phyloP scores from a whole-genome alignment of 2,797 vertebrate genomes.

The Danio jaintianensis region DNA sequence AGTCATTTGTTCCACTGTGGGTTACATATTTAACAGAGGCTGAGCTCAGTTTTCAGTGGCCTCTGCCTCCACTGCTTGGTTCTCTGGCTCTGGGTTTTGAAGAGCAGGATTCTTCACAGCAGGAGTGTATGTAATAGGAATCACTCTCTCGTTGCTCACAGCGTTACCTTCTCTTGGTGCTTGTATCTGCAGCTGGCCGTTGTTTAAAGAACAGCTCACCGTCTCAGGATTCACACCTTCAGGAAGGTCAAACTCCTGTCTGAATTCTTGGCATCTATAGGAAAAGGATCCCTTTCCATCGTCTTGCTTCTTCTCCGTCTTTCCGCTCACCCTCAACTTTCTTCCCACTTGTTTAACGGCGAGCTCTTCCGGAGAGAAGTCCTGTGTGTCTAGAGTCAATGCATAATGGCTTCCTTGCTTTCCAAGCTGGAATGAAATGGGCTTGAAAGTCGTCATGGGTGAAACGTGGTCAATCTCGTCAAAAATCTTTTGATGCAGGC shows the following conservation, averaged over 20 bases:
- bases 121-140: conserved; percentile 74
- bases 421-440: conserved; percentile 73
- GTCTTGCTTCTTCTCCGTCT: conserved; percentile 75
- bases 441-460: conserved; percentile 62
- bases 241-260: conserved; percentile 83
- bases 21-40: not conserved
- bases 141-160: conserved; percentile 73
- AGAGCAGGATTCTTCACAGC: conserved; percentile 52
- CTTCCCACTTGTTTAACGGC: conserved; percentile 73
- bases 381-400: conserved; percentile 78
- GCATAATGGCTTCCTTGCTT: conserved; percentile 67
- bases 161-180: conserved; percentile 63
- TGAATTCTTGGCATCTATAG: conserved; percentile 83
- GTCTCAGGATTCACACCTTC: conserved; percentile 75
- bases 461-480: conserved; percentile 75
- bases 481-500: conserved; percentile 79
- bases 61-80: conserved; percentile 18
- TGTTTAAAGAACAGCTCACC: conserved; percentile 81
- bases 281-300: conserved; percentile 81
- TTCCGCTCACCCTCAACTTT: conserved; percentile 75
- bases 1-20: conserved; percentile 18
- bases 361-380: conserved; percentile 80
- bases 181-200: conserved; percentile 82
- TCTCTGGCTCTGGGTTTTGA: conserved; percentile 23
- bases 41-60: conserved; percentile 33